A percentile compares a stretch with the other conserved stretches of the same genome.
Conservation (phyloP, 2,888 invertebrate species). For the Drosophila greeni region DNA sequence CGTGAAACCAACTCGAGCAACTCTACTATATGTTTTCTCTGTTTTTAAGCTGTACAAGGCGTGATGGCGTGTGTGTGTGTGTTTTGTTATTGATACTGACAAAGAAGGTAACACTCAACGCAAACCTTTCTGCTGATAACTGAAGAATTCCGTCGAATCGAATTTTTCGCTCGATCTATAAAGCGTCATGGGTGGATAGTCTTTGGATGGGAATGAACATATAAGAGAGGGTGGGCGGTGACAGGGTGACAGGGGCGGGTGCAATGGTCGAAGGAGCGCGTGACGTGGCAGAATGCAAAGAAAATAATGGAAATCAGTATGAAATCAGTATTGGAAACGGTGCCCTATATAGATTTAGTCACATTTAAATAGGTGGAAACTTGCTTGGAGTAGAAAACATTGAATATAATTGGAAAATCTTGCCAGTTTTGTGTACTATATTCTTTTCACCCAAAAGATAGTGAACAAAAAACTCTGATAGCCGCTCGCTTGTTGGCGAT, state of each 20-base stretch:
- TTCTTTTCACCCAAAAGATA: conserved; percentile 20
- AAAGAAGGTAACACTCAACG: conserved; percentile 55
- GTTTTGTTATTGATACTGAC: conserved; percentile 39
- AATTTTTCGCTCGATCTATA: conserved; percentile 83
- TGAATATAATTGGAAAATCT: conserved; percentile 18
- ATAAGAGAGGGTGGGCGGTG: conserved; percentile 14
- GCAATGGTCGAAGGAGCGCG: conserved; percentile 50
- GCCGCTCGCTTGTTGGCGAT: conserved; percentile 34
- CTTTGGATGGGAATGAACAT: conserved; percentile 60
- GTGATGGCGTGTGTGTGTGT: conserved; percentile 15
- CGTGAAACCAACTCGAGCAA: not conserved
- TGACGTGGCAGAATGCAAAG: conserved; percentile 46
- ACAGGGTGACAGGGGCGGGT: no score
- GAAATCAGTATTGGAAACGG: conserved; percentile 29
- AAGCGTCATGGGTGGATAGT: conserved; percentile 81
- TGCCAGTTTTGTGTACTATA: conserved; percentile 34
- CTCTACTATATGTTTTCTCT: conserved; percentile 31
- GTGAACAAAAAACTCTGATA: conserved; percentile 22
- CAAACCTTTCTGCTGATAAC: conserved; percentile 79
- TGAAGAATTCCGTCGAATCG: conserved; percentile 82
- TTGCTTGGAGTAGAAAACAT: conserved; percentile 17
- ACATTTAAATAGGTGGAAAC: conserved; percentile 22
- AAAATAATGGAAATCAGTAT: conserved; percentile 38
- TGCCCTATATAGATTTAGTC: conserved; percentile 16
- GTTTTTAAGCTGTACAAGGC: conserved; percentile 25